A percentile compares a stretch with the other conserved stretches of the same genome.
These are phyloP conservation scores for Clytia hemisphaerica DNA, from an alignment of 30 jellyfish, hydroid and myxozoan species.

Conservation along the genomic window DNA sequence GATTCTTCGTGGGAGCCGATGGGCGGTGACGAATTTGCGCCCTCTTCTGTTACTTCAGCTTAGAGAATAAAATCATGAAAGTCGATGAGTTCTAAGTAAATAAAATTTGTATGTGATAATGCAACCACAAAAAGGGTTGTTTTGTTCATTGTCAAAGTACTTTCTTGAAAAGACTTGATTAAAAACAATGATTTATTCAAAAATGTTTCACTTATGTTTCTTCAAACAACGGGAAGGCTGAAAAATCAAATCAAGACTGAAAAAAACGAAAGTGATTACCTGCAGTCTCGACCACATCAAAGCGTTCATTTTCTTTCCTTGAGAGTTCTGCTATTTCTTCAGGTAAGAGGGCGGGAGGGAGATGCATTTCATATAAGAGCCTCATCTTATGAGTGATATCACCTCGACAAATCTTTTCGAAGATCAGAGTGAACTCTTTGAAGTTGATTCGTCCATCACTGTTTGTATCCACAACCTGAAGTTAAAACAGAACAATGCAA, in stretches of 20 bases:
- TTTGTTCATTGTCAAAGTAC: too few relatives aligned
- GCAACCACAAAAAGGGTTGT: too few relatives aligned
- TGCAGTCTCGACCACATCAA: constrained; percentile 91
- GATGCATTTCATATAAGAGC: constrained; percentile 76
- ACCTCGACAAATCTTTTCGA: constrained; percentile 87
- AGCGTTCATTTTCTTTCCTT: constrained; percentile 28
- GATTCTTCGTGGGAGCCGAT: neutral
- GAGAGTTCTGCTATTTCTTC: constrained; percentile 45
- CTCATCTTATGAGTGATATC: constrained; percentile 71
- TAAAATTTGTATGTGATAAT: too few relatives aligned
- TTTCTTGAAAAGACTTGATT: neutral
- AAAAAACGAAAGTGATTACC: constrained; percentile 8
- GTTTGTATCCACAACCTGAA: constrained; percentile 75
- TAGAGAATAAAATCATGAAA: neutral
- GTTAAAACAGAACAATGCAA: too few relatives aligned
- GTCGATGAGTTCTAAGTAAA: neutral
- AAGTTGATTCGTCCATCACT: constrained; percentile 68
- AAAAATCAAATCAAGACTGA: neutral
- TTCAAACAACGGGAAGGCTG: too few relatives aligned
- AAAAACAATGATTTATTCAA: neutral
- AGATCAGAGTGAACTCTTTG: constrained; percentile 59
- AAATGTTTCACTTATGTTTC: neutral
- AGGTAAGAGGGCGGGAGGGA: constrained; percentile 35
- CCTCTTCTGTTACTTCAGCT: constrained; percentile 67
- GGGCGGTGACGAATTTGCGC: constrained; percentile 36